Base-by-base conservation (phyloP, 2,888 invertebrate species). In the Drosophila hawaiiensis region DNA sequence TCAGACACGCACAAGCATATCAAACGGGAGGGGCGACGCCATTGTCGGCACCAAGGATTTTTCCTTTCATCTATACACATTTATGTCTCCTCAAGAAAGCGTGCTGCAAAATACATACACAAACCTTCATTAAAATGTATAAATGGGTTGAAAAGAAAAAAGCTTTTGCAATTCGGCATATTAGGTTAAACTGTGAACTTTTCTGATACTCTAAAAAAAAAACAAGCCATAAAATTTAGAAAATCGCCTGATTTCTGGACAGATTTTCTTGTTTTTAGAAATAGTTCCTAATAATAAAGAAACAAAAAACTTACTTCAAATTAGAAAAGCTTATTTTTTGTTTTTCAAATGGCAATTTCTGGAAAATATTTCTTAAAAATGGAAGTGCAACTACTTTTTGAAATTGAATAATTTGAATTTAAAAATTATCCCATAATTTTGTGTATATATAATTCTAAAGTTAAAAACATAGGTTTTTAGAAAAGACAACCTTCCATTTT, bases 1-100 rank as follows among this genome's bases (percentile, higher is more conserved):
- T n/a, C 41, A 59, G 78, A 67, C 78, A 78, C 80, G 76, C 76
- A 76, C 67, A 52, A 2, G 22, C 22, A 22, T 0, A 25, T 16
- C 22, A 7, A 2, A 2, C 1, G 7, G 43, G 14, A 4, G 47
- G 47, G 47, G 25, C 47, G 25, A 47, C 25, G 47, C 25, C 47
- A 47, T 59, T 55, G 62, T 47, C 10, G 43, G 47, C 28, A 14
- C 65, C 79, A 74, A 79, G 79, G 74, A 69, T 58, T 33, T 47
- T 39, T 25, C 47, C 47, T 25, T 47, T 50, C 31, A 33, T 64
- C 39, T 10, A 28, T 19, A n/a, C 25, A 64, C 16, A 41, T 28
- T 39, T 33, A 39, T 7, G 14, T 39, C 39, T 3, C 39, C 64
- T 25, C 39, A 29, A 52, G 10, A 29, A 25, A 64, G 12, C n/a